Conservation (phyloP, 2,797 vertebrate species). For the Scarus forsteni region DNA sequence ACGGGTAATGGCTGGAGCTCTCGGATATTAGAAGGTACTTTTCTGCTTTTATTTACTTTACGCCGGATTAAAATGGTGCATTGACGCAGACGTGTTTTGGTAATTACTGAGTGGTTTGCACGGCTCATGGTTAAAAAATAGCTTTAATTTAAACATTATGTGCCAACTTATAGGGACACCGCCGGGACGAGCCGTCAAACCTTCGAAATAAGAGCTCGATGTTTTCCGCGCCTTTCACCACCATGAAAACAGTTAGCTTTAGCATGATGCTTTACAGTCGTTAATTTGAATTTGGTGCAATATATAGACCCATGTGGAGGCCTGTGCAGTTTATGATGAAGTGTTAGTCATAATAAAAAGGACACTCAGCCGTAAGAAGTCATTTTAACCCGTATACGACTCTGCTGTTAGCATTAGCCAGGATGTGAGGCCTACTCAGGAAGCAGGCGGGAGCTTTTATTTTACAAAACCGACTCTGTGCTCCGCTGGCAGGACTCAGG, state of each 20-base stretch:
- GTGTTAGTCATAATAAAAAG: accelerated
- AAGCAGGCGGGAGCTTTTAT: slow-evolving; percentile 85
- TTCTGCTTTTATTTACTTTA: slow-evolving; percentile 72
- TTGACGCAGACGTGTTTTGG: neutral
- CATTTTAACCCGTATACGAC: slow-evolving; percentile 7
- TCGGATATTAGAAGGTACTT: slow-evolving; percentile 83
- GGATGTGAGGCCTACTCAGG: slow-evolving; percentile 54
- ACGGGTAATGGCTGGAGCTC: slow-evolving; percentile 79
- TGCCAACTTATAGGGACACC: slow-evolving; percentile 46
- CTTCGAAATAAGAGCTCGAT: slow-evolving; percentile 88
- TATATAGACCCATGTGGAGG: accelerated
- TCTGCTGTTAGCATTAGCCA: slow-evolving; percentile 65
- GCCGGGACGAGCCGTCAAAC: slow-evolving; percentile 67
- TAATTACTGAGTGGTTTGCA: accelerated
- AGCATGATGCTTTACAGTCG: accelerated
- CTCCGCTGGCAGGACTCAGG: slow-evolving; percentile 47
- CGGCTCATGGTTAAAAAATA: neutral
- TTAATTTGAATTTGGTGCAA: accelerated
- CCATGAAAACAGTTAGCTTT: slow-evolving; percentile 35
- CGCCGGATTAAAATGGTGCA: slow-evolving; percentile 1
- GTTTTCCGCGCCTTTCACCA: slow-evolving; percentile 73
- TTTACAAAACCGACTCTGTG: slow-evolving; percentile 72
- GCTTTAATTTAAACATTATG: slow-evolving; percentile 3
- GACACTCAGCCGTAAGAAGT: neutral
- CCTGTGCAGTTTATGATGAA: accelerated